Percentiles rank a stretch among this genome's conserved stretches.
Evolutionary conservation across 1,140 invertebrate genomes (phyloP).

Genomic region (Araneus ventricosus): DNA sequence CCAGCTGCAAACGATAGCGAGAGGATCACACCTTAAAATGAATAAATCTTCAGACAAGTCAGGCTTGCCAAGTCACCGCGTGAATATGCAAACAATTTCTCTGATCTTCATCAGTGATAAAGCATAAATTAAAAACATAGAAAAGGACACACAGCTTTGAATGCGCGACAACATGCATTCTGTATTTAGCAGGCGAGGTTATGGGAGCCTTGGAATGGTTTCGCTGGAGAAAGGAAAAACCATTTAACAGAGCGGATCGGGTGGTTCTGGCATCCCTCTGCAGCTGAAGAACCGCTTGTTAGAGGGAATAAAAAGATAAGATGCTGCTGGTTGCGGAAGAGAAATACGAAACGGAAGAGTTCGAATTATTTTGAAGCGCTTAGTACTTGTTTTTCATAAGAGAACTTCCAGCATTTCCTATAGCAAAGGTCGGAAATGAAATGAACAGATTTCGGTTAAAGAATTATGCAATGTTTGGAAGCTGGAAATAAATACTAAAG

Average conservation of each 20-base stretch:
- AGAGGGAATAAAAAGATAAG: background rate
- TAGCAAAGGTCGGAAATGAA: no score
- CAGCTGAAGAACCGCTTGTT: background rate
- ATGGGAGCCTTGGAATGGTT: background rate
- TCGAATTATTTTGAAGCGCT: background rate
- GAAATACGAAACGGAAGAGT: background rate
- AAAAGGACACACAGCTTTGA: no score
- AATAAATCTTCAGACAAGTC: background rate
- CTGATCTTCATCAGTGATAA: background rate
- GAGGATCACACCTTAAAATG: background rate
- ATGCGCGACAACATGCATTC: background rate
- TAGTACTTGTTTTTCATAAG: background rate
- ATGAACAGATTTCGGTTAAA: no score
- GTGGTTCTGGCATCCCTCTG: background rate
- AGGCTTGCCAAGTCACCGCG: background rate
- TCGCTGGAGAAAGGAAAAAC: background rate
- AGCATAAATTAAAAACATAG: background rate
- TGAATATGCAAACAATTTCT: background rate
- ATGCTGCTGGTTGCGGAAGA: background rate
- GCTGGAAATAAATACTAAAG: no score
- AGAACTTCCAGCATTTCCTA: no score
- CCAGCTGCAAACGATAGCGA: background rate
- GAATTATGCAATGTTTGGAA: no score
- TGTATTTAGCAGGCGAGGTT: constrained; percentile 9
- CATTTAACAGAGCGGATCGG: background rate